A percentile compares a stretch with the other conserved stretches of the same genome.
Evolutionary conservation across 2,797 vertebrate species (phyloP).

Genomic region (Pipistrellus nathusii): DNA sequence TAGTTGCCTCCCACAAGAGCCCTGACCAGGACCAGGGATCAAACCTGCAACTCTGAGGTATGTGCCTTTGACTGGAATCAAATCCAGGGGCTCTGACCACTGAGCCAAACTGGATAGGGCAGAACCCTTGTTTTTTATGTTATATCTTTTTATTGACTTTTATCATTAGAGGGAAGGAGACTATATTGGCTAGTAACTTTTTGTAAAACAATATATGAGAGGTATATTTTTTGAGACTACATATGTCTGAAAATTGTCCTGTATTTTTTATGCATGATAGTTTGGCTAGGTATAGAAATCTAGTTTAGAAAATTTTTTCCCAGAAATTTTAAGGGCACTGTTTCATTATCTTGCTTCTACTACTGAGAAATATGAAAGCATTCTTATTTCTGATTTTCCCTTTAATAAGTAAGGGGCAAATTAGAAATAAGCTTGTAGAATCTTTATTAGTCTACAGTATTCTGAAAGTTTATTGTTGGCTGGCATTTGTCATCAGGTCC

Average conservation of each 20-base stretch:
- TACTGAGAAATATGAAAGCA: conserved; percentile 24
- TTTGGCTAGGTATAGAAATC: conserved; percentile 83
- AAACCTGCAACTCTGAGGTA: no score
- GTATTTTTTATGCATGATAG: conserved; percentile 71
- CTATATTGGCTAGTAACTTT: conserved; percentile 18
- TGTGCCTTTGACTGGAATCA: no score
- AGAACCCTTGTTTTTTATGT: conserved; percentile 13
- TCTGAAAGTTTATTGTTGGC: conserved; percentile 37
- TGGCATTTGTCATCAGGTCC: background rate
- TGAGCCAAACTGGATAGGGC: no score
- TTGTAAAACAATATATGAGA: background rate
- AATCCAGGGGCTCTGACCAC: no score
- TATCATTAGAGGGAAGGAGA: background rate
- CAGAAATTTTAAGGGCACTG: conserved; percentile 50
- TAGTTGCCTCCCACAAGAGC: no score
- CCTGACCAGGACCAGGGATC: no score
- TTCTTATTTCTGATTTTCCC: background rate
- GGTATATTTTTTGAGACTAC: background rate
- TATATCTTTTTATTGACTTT: conserved; percentile 43
- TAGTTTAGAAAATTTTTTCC: conserved; percentile 70
- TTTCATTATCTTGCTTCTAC: background rate
- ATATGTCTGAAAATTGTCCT: conserved; percentile 2
- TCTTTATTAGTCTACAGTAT: conserved; percentile 10
- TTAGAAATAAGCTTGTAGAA: background rate
- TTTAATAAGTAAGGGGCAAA: background rate